phyloP scores from a whole-genome alignment of 2,113 vertebrate genomes.

The Chloroceryle aenea region DNA sequence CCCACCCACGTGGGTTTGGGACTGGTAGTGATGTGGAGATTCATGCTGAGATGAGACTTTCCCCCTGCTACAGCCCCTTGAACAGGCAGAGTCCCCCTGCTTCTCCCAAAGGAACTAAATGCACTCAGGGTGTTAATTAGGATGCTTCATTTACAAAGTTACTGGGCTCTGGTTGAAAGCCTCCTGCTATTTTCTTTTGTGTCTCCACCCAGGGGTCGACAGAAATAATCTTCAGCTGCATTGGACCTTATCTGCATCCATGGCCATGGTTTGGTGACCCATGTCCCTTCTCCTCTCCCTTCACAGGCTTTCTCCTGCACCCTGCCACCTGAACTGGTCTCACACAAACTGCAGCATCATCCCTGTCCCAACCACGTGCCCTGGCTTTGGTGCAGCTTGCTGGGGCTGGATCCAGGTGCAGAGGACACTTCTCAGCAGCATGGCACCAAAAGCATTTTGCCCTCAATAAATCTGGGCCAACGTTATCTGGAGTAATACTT shows the following conservation, averaged over 20 bases:
- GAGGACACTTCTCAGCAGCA: accelerated
- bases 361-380: accelerated
- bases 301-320: background rate
- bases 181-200: too few relatives aligned
- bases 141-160: too few relatives aligned
- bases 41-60: background rate
- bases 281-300: background rate
- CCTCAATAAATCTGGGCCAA: background rate
- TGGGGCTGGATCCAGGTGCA: background rate
- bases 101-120: too few relatives aligned
- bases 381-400: background rate
- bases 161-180: too few relatives aligned
- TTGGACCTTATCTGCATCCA: too few relatives aligned
- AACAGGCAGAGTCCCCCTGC: background rate
- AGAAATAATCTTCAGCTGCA: too few relatives aligned
- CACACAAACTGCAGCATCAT: accelerated
- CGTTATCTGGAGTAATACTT: background rate
- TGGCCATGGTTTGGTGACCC: background rate
- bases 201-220: too few relatives aligned
- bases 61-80: background rate
- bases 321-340: accelerated
- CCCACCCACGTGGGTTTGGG: background rate
- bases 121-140: too few relatives aligned
- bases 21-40: too few relatives aligned
- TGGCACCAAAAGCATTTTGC: background rate